Percentiles rank a stretch among this genome's conserved stretches.
These are phyloP conservation scores for Clistopyga incitator DNA, from an alignment of 2,888 invertebrate species.

Conservation along the genomic window DNA sequence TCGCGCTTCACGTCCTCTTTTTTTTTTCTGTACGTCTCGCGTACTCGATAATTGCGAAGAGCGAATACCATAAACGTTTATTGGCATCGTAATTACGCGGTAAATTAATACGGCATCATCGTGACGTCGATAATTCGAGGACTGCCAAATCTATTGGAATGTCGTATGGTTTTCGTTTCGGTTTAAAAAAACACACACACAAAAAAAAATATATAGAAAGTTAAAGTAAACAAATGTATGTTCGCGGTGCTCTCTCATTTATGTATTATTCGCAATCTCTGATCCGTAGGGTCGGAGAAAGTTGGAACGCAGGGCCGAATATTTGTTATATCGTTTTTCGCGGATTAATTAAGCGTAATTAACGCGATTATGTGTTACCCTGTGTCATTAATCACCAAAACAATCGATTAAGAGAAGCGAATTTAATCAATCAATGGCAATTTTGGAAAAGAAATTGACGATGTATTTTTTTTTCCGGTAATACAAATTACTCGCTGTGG, in stretches of 20 bases:
- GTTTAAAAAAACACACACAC: neutral
- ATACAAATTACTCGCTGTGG: too few relatives aligned
- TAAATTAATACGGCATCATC: constrained; percentile 17
- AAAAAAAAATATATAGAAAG: constrained; percentile 3
- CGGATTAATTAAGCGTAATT: too few relatives aligned
- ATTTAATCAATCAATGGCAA: too few relatives aligned
- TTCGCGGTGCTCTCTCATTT: neutral
- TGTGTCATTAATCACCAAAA: too few relatives aligned
- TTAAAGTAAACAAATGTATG: constrained; percentile 7
- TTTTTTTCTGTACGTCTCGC: constrained; percentile 4
- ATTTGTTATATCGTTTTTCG: too few relatives aligned
- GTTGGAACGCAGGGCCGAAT: too few relatives aligned
- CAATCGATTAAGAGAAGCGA: too few relatives aligned
- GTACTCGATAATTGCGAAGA: constrained; percentile 11
- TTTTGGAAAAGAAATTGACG: too few relatives aligned
- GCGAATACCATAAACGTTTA: constrained; percentile 7
- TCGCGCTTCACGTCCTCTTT: neutral
- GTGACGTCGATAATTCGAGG: constrained; percentile 4
- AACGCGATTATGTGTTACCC: too few relatives aligned
- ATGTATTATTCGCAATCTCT: constrained; percentile 21
- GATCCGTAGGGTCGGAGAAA: neutral
- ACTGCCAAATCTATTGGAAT: constrained; percentile 17
- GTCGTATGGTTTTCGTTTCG: neutral
- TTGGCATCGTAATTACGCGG: constrained; percentile 5
- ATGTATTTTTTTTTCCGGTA: too few relatives aligned